Base-by-base conservation (phyloP, 2,797 vertebrate genomes). In the Danionella dracula region DNA sequence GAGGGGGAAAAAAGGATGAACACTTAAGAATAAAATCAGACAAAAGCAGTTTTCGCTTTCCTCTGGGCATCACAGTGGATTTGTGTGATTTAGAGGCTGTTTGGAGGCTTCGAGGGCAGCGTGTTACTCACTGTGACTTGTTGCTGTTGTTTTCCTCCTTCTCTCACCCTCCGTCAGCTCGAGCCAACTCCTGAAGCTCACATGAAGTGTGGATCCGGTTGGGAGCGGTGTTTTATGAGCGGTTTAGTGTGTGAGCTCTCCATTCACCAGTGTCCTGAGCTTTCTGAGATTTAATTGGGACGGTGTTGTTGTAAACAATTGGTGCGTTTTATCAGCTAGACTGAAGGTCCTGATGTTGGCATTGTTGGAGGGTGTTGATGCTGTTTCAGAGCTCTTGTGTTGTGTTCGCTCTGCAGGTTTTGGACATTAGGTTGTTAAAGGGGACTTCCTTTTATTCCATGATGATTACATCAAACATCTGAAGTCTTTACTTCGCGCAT, bases 151-250 rank as follows among this genome's bases (percentile, higher is more conserved):
- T 44, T 60, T 38, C 50, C 45, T 58, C 34, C 40, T 38, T 23
- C 19, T 19, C 32, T 62, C 35, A 31, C 37, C 59, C 50, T 70
- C 27, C n/a, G 17, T 60, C 29, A 17, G 31, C 29, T 21, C 29
- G 9, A 34, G 16, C 83, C 85, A 87, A 85, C 87, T 87, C 83
- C 85, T 87, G 38, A 51, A 68, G 68, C 76, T 79, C 82, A 82
- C 81, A 76, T 78, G 85, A 87, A 84, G 78, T 75, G 76, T 83
- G 84, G 82, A 87, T 85, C 84, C 81, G 73, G 82, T 86, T 84
- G 79, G 76, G 79, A 83, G 81, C 86, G 73, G 78, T 80, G 79
- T 82, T 89, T 88, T 85, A 87, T 77, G 82, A 82, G 84, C 42
- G 80, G 79, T 84, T 83, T 68, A 82, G n/a, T n/a, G n/a, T n/a